Base-by-base conservation (phyloP, 2,888 invertebrate genomes). In the Tachina grossa region DNA sequence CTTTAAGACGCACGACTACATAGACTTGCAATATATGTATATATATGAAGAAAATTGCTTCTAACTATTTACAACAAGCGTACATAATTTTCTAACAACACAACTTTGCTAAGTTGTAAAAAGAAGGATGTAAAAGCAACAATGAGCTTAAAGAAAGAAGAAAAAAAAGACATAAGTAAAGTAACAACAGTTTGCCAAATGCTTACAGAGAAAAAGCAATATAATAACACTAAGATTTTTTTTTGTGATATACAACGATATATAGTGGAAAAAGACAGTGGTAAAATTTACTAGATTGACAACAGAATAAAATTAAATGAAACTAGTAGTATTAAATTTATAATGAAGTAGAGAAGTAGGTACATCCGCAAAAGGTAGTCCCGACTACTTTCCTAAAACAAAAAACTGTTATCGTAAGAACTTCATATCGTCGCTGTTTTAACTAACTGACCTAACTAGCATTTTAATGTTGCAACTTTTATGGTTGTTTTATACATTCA, bases 101-200 rank as follows among this genome's bases (percentile, higher is more conserved):
- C 31, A 61, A 49, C 49, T 61, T 63, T 49, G 19, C 41, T 14
- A 53, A 66, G 16, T 65, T 14, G 65, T 65, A 41, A 53, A 55
- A 13, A 49, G 31, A 45, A 75, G 2, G 2, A 61, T 39, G 10
- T 14, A 61, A 41, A 19, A 61, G 10, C 22, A 63, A 75, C 55
- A 57, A 61, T 5, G 57, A 72, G 14, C 14, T n/a, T 41, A 41
- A 47, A 45, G 16, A 47, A 39, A 51, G 43, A 47, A 45, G 16
- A 47, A 39, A 47, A 9, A 47, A 31, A 47, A n/a, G 47, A 66
- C 14, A 5, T 39, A 22, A 13, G 10, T 9, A 63, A 16, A 13
- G 45, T 22, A 65, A 66, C 39, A 66, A 66, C 11, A 57, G 19
- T 55, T 39, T 77, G 13, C 0, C 11, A 55, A 22, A 1, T 47